Conservation (phyloP, 64 coral and sea anemone species). For the Dendronephthya gigantea region DNA sequence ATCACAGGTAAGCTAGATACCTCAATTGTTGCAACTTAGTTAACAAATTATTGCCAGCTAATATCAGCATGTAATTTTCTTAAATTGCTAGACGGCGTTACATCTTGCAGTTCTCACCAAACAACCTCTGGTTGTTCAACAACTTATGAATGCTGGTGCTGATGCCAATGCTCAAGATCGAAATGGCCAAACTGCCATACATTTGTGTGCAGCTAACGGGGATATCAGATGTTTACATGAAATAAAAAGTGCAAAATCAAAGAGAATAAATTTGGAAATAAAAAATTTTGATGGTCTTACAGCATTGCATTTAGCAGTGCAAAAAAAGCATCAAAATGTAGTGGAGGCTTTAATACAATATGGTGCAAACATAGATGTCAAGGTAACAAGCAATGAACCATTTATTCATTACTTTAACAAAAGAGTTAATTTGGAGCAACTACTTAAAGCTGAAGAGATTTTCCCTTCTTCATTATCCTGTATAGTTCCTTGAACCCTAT, state of each 20-base stretch:
- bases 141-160: constrained; percentile 49
- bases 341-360: constrained; percentile 50
- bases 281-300: constrained; percentile 70
- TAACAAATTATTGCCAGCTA: neutral
- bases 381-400: no score
- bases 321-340: constrained; percentile 28
- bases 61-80: neutral
- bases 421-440: no score
- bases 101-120: constrained; percentile 88
- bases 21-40: no score
- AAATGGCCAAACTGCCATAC: constrained; percentile 76
- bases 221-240: constrained; percentile 43
- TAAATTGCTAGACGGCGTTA: constrained; percentile 51
- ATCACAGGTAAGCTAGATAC: constrained; percentile 45
- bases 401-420: no score
- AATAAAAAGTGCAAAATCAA: constrained; percentile 22
- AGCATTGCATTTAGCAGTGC: constrained; percentile 67
- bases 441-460: no score
- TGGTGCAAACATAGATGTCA: constrained; percentile 71
- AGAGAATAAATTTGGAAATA: constrained; percentile 33
- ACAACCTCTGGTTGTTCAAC: constrained; percentile 53
- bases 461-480: no score
- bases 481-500: no score
- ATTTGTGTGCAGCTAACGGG: constrained; percentile 58
- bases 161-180: constrained; percentile 69